Conservation (phyloP, 2,888 invertebrate species). For the Timema cristinae region DNA sequence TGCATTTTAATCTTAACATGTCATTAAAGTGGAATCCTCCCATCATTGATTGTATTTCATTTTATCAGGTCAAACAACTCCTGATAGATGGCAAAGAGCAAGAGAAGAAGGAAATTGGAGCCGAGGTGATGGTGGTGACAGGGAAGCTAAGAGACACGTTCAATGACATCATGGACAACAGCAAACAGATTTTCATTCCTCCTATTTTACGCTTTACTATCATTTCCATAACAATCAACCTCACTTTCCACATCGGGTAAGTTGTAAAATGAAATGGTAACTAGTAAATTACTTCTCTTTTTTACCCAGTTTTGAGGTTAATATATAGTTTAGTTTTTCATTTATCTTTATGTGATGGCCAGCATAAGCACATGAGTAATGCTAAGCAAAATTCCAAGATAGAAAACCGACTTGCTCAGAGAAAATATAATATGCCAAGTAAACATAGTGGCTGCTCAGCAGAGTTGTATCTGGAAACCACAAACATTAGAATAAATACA, state of each 20-base stretch:
- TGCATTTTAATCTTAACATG: background rate
- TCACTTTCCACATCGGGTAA: constrained; percentile 89
- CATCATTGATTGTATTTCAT: background rate
- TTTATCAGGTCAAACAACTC: constrained; percentile 42
- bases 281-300: too few species aligned
- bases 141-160: constrained; percentile 57
- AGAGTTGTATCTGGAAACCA: too few species aligned
- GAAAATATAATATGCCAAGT: too few species aligned
- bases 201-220: constrained; percentile 79
- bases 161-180: constrained; percentile 72
- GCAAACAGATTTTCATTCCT: constrained; percentile 72
- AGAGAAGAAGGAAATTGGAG: constrained; percentile 54
- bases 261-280: constrained; percentile 30
- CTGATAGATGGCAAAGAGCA: constrained; percentile 46
- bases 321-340: too few species aligned
- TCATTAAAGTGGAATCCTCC: too few species aligned
- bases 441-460: too few species aligned
- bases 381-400: too few species aligned
- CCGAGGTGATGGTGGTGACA: constrained; percentile 35
- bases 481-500: too few species aligned
- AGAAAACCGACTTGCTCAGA: too few species aligned
- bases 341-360: too few species aligned
- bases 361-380: too few species aligned
- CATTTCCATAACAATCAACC: constrained; percentile 84
- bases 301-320: too few species aligned